Conservation (phyloP, 2,888 invertebrate species). For the Bhutanitis thaidina region DNA sequence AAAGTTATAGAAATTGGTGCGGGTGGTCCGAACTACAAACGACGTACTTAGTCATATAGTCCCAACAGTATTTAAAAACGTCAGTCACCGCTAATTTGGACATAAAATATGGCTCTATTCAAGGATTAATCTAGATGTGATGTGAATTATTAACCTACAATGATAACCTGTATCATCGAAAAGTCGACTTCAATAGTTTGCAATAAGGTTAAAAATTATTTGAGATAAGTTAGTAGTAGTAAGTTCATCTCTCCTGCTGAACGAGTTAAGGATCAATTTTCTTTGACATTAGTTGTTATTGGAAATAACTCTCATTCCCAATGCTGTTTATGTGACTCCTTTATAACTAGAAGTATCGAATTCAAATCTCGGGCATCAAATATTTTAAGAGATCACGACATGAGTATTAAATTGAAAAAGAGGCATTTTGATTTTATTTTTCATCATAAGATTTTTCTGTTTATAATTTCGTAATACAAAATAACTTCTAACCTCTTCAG, state of each 20-base stretch:
- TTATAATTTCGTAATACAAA: too few species aligned
- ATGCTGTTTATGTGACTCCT: slow-evolving; percentile 3
- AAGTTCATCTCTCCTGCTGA: neutral
- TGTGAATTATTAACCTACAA: slow-evolving; percentile 22
- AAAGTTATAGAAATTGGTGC: slow-evolving; percentile 16
- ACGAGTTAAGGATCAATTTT: slow-evolving; percentile 1
- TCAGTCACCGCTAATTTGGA: slow-evolving; percentile 32
- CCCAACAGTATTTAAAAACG: slow-evolving; percentile 32
- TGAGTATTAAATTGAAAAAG: too few species aligned
- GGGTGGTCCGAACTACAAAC: slow-evolving; percentile 32
- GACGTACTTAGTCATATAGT: slow-evolving; percentile 26
- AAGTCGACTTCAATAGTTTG: slow-evolving; percentile 4
- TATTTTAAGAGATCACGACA: too few species aligned
- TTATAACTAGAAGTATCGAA: slow-evolving; percentile 2
- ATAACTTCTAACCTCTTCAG: too few species aligned
- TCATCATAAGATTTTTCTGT: too few species aligned
- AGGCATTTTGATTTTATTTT: too few species aligned
- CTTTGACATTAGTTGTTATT: neutral
- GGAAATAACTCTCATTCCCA: slow-evolving; percentile 4
- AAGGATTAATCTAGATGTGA: slow-evolving; percentile 25
- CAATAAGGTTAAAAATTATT: too few species aligned
- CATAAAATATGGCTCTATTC: slow-evolving; percentile 35
- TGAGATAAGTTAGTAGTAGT: too few species aligned
- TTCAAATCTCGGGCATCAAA: slow-evolving; percentile 8
- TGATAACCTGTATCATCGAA: neutral